Evolutionary conservation across 2,888 invertebrate species (phyloP), one percentile per base, ranked within the genome.

Genomic region (Troides oblongomaculatus): DNA sequence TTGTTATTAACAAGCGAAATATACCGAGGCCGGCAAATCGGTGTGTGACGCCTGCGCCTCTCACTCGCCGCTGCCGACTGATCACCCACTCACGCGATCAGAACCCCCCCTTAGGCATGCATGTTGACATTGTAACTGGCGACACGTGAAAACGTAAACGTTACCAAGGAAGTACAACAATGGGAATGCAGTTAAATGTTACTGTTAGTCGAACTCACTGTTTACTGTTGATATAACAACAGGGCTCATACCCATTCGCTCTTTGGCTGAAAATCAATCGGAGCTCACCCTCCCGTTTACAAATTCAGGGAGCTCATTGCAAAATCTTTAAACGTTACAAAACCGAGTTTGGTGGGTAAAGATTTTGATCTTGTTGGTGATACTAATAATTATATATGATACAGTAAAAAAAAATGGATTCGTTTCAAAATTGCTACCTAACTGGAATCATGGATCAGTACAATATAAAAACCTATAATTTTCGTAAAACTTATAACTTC

Each of bases 41-140:
- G 77, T 78, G 86, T 65, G 53, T 64, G 88, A 86, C 91, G 89
- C 89, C 84, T 88, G 90, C 90, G 91, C 89, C 88, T 88, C 86
- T 88, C 83, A 81, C 85, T 81, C 70, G 66, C 63, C 62, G 69
- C 70, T 81, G 81, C 82, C 81, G 80, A 75, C 73, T 73, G 81
- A 79, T 81, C 84, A 86, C 84, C 85, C 87, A 86, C 84, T 85
- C 88, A 79, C 81, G 82, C 86, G 84, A 79, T 79, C 78, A 77
- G 76, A 81, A 82, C 88, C 88, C 87, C 90, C 86, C 83, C 87
- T 87, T 30, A 65, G 36, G 64, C 71, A 68, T 73, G 70, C 70
- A 62, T 70, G 69, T 70, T 70, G 65, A 66, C 69, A 70, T 70
- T 66, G 62, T 57, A 36, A 4, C 62, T 25, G 69, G 58, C 69